Base-by-base conservation (phyloP, 2,888 invertebrate species). In the Aphrophora alni region DNA sequence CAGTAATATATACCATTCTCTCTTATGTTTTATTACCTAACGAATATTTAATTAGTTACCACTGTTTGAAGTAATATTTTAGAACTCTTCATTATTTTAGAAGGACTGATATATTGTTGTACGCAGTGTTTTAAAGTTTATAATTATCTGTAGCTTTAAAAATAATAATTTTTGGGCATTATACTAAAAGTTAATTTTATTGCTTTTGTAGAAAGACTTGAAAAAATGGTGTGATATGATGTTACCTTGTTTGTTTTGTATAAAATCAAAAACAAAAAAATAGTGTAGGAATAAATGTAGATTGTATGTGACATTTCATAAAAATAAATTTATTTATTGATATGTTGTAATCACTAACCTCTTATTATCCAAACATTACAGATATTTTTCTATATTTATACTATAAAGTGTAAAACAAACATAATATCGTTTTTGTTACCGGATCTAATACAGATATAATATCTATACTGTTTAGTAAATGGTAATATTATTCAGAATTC, bases 161-260 rank as follows among this genome's bases (percentile, higher is more conserved):
- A 14, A 21, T 4, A 2, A 5, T 59, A 12, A 3, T n/a, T 59
- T 59, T 59, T 59, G n/a, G 21, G 59, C 59, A 59, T 21, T 21
- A 59, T 21, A 21, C 59, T 59, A 21, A 21, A 59, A 21, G 21
- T 21, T 59, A 21, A 7, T 5, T n/a, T 59, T 59, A 4, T 21
- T 21, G 59, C 59, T 59, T 44, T n/a, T 21, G 59, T 59, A 59
- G 59, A 59, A 59, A 59, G n/a, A 59, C 21, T 59, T 59, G 21
- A 59, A 21, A 44, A 59, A 59, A 59, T 59, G 59, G 59, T 59
- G 59, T 59, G 59, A 59, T 59, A 59, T 21, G 10, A 59, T 59
- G 59, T 59, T 59, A 59, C 59, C 59, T 59, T 59, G 21, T 59
- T 59, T 59, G 59, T 59, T 59, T 59, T 59, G 21, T 59, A 59